Percentiles rank a stretch among this genome's conserved stretches.
phyloP scores from a whole-genome alignment of 2,113 vertebrate genomes.

The cattle (Bos taurus) region ARS-UCD2.0 NC_037340.1:75192001-75192500 shows the following conservation, averaged over 20 bases:
- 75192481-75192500: slow-evolving; percentile 45
- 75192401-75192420: slow-evolving; percentile 50
- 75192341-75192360: slow-evolving; percentile 35
- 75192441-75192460: slow-evolving; percentile 57
- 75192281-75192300: neutral
- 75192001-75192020: neutral
- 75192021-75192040: neutral
- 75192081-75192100: neutral
- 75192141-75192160: accelerated
- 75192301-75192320: neutral
- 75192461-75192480: slow-evolving; percentile 56
- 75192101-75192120: neutral
- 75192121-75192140: neutral
- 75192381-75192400: slow-evolving; percentile 21
- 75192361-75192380: neutral
- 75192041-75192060: neutral
- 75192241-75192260: neutral
- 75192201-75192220: neutral
- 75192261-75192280: neutral
- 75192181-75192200: neutral
- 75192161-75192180: accelerated
- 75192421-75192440: slow-evolving; percentile 62
- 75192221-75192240: neutral
- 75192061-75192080: neutral
- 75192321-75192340: neutral